A percentile compares a stretch with the other conserved stretches of the same genome.
Conservation (phyloP, 2,113 vertebrate species). For the Noctilio leporinus region DNA sequence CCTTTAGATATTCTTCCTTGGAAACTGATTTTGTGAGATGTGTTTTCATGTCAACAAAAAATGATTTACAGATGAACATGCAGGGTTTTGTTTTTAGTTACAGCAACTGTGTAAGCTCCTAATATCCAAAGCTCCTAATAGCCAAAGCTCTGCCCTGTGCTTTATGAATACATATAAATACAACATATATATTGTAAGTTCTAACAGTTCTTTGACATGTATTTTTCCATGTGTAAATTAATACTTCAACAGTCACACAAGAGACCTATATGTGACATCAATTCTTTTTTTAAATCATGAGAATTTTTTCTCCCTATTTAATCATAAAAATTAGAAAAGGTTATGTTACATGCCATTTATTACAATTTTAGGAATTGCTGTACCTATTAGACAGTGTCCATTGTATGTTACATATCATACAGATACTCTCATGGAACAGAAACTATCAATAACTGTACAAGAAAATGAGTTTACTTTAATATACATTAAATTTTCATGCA, state of each 20-base stretch:
- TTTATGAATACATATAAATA: neutral
- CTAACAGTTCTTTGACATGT: accelerated
- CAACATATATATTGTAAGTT: neutral
- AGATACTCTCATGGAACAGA: neutral
- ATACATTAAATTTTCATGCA: neutral
- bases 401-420: neutral
- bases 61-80: neutral
- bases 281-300: neutral
- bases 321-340: neutral
- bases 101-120: neutral
- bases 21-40: neutral
- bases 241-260: accelerated
- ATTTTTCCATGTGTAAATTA: neutral
- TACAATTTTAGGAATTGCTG: neutral
- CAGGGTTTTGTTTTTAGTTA: neutral
- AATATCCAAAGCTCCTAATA: neutral
- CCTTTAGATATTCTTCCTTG: neutral
- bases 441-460: neutral
- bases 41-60: neutral
- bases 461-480: neutral
- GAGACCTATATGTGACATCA: neutral
- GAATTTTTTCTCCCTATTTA: neutral
- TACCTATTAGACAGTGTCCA: neutral
- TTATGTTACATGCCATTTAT: neutral
- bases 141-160: neutral